Percentiles rank a stretch among this genome's conserved stretches.
Evolutionary conservation across 2,113 vertebrate genomes (phyloP).

Genomic region (Scomber japonicus): DNA sequence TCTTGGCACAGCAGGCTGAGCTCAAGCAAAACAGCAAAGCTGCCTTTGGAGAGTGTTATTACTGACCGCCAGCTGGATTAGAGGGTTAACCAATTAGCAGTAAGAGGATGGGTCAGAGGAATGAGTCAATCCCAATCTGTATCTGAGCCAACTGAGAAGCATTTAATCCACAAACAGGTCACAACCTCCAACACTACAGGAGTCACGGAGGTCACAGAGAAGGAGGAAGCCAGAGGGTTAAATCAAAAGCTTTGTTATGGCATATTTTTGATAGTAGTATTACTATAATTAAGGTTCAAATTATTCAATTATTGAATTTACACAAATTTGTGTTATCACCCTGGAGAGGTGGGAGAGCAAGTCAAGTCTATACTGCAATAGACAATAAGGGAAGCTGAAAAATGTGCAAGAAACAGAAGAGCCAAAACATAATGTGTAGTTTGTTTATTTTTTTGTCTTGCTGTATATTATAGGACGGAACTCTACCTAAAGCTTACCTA

Average conservation of each 20-base stretch:
- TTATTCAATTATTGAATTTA: not conserved
- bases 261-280: not conserved
- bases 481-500: not conserved
- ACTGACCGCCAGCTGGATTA: conserved; percentile 73
- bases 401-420: not conserved
- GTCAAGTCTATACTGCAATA: not conserved
- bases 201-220: not conserved
- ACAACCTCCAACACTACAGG: conserved; percentile 29
- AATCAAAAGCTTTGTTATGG: not conserved
- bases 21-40: conserved; percentile 49
- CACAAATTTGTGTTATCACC: not conserved
- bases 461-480: not conserved
- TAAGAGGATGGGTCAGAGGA: conserved; percentile 69
- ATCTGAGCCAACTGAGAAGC: conserved; percentile 43
- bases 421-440: not conserved
- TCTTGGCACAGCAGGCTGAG: conserved; percentile 41
- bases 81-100: conserved; percentile 77
- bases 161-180: conserved; percentile 59
- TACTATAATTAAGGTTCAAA: not conserved
- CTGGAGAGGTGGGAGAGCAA: not conserved
- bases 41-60: conserved; percentile 54
- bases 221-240: not conserved
- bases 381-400: not conserved
- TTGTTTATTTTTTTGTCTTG: not conserved
- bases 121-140: conserved; percentile 69